These are phyloP conservation scores for Orius insidiosus DNA, from an alignment of 1,140 invertebrate species.

Conservation along the genomic window DNA sequence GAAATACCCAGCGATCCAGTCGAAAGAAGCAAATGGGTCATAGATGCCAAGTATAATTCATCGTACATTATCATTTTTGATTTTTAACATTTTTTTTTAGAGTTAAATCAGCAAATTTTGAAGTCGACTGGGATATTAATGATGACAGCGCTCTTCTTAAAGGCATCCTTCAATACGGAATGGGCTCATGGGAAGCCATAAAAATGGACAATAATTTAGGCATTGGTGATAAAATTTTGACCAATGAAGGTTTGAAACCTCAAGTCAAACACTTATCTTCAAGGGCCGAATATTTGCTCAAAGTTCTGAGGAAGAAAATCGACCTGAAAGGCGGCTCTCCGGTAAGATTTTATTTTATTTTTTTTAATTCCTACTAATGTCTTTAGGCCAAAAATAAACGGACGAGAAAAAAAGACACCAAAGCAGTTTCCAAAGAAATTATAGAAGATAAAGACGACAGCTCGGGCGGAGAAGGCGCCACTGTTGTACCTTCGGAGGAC, in stretches of 20 bases:
- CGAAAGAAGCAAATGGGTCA: slow-evolving; percentile 63
- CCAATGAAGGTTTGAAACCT: slow-evolving; percentile 79
- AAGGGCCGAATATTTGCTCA: slow-evolving; percentile 80
- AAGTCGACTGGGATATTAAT: slow-evolving; percentile 69
- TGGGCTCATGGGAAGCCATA: slow-evolving; percentile 94
- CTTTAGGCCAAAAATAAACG: slow-evolving; percentile 20
- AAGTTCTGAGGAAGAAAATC: slow-evolving; percentile 63
- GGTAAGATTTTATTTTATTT: slow-evolving; percentile 22
- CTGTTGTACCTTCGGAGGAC: slow-evolving; percentile 1
- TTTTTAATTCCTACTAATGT: neutral
- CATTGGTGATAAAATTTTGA: slow-evolving; percentile 79
- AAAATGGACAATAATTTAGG: slow-evolving; percentile 84
- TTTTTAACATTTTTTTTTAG: slow-evolving; percentile 26
- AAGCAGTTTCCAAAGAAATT: slow-evolving; percentile 40
- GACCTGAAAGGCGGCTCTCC: slow-evolving; percentile 40
- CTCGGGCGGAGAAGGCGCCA: slow-evolving; percentile 30
- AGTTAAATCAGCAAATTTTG: slow-evolving; percentile 68
- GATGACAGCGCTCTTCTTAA: slow-evolving; percentile 79
- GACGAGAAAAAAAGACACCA: slow-evolving; percentile 18
- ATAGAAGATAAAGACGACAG: slow-evolving; percentile 49
- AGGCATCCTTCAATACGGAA: slow-evolving; percentile 88
- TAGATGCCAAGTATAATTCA: slow-evolving; percentile 51
- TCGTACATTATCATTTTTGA: neutral
- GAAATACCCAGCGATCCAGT: slow-evolving; percentile 58
- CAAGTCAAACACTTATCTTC: slow-evolving; percentile 86